A percentile compares a stretch with the other conserved stretches of the same genome.
Evolutionary conservation across 2,888 invertebrate species (phyloP).

Genomic region (Epistrophella euchroma): DNA sequence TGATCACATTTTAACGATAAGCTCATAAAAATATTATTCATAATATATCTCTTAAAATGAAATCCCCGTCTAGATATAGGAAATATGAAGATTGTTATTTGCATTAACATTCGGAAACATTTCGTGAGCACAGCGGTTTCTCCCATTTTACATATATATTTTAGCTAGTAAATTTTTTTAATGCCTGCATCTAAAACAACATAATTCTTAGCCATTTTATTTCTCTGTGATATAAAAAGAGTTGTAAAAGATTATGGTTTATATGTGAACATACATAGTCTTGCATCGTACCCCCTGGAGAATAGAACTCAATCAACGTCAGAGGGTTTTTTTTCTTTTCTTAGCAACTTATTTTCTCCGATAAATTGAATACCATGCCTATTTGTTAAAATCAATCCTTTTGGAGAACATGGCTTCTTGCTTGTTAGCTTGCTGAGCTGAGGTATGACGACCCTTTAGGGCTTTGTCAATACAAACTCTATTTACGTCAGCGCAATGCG

Average conservation of each 20-base stretch:
- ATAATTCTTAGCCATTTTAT: slow-evolving; percentile 22
- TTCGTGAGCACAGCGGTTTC: background rate
- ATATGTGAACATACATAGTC: background rate
- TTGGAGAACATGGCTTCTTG: slow-evolving; percentile 1
- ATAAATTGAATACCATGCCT: slow-evolving; percentile 1
- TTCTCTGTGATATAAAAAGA: slow-evolving; percentile 7
- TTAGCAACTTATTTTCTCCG: background rate
- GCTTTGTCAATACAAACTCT: slow-evolving; percentile 46
- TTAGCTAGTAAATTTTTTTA: background rate
- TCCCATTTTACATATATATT: background rate
- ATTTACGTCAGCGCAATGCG: slow-evolving; percentile 38
- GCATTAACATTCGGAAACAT: background rate
- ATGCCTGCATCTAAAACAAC: slow-evolving; percentile 7
- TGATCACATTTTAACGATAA: slow-evolving; percentile 7
- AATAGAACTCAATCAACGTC: slow-evolving; percentile 48
- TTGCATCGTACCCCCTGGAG: slow-evolving; percentile 16
- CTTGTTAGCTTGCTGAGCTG: background rate
- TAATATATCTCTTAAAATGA: background rate
- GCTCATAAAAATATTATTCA: slow-evolving; percentile 19
- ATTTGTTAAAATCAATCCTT: slow-evolving; percentile 3
- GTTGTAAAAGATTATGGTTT: slow-evolving; percentile 24
- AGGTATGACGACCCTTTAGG: background rate
- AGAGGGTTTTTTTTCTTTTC: background rate
- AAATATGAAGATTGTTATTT: background rate
- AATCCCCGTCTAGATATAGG: background rate